Evolutionary conservation across 2,888 invertebrate species (phyloP).

Genomic region (Norana najaformis): DNA sequence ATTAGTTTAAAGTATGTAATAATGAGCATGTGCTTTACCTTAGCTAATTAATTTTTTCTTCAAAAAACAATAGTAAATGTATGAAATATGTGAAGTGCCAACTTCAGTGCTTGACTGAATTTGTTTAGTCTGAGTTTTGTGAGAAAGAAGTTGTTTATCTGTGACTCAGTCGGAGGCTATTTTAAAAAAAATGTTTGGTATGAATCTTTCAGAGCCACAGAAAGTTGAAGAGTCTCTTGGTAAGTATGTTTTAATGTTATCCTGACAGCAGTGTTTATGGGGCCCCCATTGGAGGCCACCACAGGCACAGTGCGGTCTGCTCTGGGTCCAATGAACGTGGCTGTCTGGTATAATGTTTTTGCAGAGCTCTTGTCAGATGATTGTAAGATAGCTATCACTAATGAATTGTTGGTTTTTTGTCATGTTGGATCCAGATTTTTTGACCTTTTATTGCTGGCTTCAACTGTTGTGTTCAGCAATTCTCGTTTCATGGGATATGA

Average conservation of each 20-base stretch:
- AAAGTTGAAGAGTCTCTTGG: not conserved
- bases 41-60: too few species aligned
- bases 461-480: not conserved
- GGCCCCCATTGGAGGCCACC: too few species aligned
- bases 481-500: not conserved
- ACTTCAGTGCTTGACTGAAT: not conserved
- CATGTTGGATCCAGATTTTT: too few species aligned
- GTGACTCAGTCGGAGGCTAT: not conserved
- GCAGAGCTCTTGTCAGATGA: not conserved
- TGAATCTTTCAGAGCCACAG: slow-evolving; percentile 7
- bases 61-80: too few species aligned
- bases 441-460: not conserved
- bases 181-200: not conserved
- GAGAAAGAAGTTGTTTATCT: not conserved
- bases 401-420: not conserved
- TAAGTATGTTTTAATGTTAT: not conserved
- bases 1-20: too few species aligned
- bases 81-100: not conserved
- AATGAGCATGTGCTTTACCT: too few species aligned
- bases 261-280: not conserved
- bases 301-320: too few species aligned
- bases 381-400: not conserved
- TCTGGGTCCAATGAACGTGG: not conserved
- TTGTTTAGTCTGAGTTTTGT: not conserved
- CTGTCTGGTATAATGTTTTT: not conserved